These are phyloP conservation scores for Apostichopus californicus DNA, from an alignment of 35 echinoderm and acorn worm species.

Conservation along the genomic window DNA sequence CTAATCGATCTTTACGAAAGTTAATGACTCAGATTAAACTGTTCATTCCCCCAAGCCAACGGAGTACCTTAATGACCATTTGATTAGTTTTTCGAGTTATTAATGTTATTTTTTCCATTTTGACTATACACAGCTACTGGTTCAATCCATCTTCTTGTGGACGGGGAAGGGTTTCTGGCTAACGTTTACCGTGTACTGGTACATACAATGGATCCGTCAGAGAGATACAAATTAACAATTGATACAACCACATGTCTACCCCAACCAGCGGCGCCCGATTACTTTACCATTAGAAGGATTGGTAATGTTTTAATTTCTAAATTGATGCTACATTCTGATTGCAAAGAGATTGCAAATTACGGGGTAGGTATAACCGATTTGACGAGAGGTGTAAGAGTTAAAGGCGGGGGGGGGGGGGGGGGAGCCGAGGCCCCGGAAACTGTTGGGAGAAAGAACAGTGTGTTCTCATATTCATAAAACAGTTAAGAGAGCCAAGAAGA, in stretches of 20 bases:
- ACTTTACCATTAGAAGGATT: conserved; percentile 53
- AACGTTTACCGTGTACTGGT: conserved; percentile 72
- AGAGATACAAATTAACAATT: conserved; percentile 61
- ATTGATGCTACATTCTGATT: no score
- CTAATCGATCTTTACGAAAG: no score
- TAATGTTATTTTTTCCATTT: conserved; percentile 1
- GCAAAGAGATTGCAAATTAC: no score
- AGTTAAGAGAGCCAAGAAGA: no score
- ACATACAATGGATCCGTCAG: conserved; percentile 61
- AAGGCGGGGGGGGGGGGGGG: no score
- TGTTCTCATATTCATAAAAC: no score
- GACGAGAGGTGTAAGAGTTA: no score
- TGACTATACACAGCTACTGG: conserved; percentile 60
- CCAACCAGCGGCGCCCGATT: conserved; percentile 63
- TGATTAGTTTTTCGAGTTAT: background rate
- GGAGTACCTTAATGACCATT: background rate
- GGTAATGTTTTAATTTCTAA: conserved; percentile 25
- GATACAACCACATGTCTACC: conserved; percentile 92
- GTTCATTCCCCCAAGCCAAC: no score
- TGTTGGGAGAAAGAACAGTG: no score
- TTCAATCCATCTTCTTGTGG: conserved; percentile 60
- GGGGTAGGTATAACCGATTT: no score
- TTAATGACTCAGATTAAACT: no score
- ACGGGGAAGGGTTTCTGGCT: conserved; percentile 78
- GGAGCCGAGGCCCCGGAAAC: no score